Evolutionary conservation across 2,888 invertebrate species (phyloP).

Genomic region (Andrena bucephala): DNA sequence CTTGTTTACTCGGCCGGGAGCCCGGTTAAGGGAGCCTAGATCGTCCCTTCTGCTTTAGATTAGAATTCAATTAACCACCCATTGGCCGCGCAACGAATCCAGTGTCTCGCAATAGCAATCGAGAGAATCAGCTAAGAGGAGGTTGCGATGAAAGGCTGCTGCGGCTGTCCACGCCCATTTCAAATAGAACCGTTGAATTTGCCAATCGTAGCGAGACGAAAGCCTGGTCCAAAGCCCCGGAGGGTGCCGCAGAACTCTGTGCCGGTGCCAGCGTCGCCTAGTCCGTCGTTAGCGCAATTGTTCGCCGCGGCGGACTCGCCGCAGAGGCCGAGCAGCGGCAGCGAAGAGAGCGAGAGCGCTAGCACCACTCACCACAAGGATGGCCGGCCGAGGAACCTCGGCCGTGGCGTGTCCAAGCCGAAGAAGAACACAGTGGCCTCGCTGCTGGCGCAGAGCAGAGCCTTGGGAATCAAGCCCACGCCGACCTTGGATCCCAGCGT

Average conservation of each 20-base stretch:
- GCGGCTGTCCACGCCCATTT: not conserved
- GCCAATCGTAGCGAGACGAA: slow-evolving; percentile 88
- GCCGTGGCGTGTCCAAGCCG: slow-evolving; percentile 94
- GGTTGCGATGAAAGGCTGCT: not conserved
- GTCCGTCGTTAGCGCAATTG: slow-evolving; percentile 86
- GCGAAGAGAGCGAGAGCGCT: slow-evolving; percentile 88
- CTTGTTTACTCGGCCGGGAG: too few species aligned
- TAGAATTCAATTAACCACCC: too few species aligned
- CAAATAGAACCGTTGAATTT: slow-evolving; percentile 28
- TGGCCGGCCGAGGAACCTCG: slow-evolving; percentile 93
- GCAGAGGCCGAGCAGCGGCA: slow-evolving; percentile 88
- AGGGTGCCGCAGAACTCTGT: slow-evolving; percentile 87
- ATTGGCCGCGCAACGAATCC: too few species aligned
- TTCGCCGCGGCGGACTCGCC: slow-evolving; percentile 88
- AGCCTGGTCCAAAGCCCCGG: slow-evolving; percentile 90
- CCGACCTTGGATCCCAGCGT: slow-evolving; percentile 87
- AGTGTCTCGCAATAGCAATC: too few species aligned
- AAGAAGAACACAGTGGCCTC: slow-evolving; percentile 97
- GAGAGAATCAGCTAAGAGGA: not conserved
- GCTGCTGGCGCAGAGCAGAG: slow-evolving; percentile 93
- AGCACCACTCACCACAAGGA: slow-evolving; percentile 87
- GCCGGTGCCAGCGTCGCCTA: slow-evolving; percentile 86
- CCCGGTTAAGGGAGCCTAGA: too few species aligned
- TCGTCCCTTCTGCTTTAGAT: too few species aligned
- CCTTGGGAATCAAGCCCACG: slow-evolving; percentile 92